Percentiles rank a stretch among this genome's conserved stretches.
phyloP scores from a whole-genome alignment of 1,140 invertebrate genomes.

The Helicoverpa zea region DNA sequence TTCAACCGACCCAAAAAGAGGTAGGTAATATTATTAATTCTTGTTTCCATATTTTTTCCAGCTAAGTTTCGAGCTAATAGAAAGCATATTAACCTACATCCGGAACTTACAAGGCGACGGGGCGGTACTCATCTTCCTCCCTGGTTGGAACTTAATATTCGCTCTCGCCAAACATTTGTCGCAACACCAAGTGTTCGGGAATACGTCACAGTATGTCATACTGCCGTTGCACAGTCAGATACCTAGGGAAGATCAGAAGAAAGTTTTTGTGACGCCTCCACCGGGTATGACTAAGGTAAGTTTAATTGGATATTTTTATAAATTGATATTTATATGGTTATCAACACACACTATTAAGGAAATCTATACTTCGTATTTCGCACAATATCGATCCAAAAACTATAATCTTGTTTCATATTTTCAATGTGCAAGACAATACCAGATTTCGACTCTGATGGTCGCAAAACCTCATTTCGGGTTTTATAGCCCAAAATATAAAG shows the following conservation, averaged over 20 bases:
- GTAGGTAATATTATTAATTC: too few relatives aligned
- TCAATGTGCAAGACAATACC: too few relatives aligned
- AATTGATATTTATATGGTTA: too few relatives aligned
- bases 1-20: too few relatives aligned
- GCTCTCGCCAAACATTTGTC: constrained; percentile 95
- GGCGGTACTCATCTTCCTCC: constrained; percentile 96
- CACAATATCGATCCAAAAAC: too few relatives aligned
- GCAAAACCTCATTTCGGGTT: too few relatives aligned
- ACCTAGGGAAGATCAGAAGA: constrained; percentile 95
- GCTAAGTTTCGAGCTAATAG: constrained; percentile 96
- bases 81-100: constrained; percentile 93
- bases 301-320: not conserved
- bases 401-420: too few relatives aligned
- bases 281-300: constrained; percentile 78
- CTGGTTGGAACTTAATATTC: constrained; percentile 98
- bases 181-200: constrained; percentile 92
- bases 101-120: constrained; percentile 91
- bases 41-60: too few relatives aligned
- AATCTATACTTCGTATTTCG: too few relatives aligned
- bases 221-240: constrained; percentile 97
- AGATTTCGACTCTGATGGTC: too few relatives aligned
- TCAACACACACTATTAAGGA: too few relatives aligned
- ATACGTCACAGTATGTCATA: constrained; percentile 88
- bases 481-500: too few relatives aligned
- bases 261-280: constrained; percentile 94